A percentile compares a stretch with the other conserved stretches of the same genome.
phyloP scores from a whole-genome alignment of 2,797 vertebrate genomes.

The Crypturellus tataupa region DNA sequence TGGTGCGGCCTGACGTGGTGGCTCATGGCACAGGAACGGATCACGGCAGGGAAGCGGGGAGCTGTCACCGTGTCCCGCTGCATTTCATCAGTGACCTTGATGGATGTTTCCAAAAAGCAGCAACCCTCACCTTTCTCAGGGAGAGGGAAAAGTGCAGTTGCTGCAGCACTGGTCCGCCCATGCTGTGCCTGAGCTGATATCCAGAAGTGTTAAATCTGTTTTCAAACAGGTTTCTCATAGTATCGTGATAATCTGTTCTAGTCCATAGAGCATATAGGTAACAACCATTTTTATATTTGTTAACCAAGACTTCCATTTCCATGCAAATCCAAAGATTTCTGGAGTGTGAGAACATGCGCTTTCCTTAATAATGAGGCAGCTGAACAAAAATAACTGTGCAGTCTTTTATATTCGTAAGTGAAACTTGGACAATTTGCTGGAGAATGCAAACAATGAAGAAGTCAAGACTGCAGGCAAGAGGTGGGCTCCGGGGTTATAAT shows the following conservation, averaged over 20 bases:
- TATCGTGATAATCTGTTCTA: background rate
- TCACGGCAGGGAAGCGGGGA: background rate
- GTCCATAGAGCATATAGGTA: background rate
- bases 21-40: background rate
- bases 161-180: background rate
- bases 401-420: constrained; percentile 40
- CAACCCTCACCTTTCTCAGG: background rate
- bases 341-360: constrained; percentile 14
- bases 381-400: constrained; percentile 6
- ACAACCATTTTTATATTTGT: background rate
- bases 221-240: background rate
- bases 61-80: background rate
- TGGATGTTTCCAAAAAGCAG: background rate
- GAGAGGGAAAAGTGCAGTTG: background rate
- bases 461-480: constrained; percentile 10
- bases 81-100: background rate
- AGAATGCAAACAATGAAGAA: constrained; percentile 20
- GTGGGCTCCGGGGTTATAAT: constrained; percentile 15
- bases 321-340: background rate
- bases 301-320: background rate
- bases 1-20: background rate
- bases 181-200: background rate
- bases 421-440: background rate
- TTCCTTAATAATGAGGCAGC: background rate
- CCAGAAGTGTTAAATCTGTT: background rate